Percentiles rank a stretch among this genome's conserved stretches.
phyloP scores from a whole-genome alignment of 2,113 vertebrate species.

The Notechis scutatus region DNA sequence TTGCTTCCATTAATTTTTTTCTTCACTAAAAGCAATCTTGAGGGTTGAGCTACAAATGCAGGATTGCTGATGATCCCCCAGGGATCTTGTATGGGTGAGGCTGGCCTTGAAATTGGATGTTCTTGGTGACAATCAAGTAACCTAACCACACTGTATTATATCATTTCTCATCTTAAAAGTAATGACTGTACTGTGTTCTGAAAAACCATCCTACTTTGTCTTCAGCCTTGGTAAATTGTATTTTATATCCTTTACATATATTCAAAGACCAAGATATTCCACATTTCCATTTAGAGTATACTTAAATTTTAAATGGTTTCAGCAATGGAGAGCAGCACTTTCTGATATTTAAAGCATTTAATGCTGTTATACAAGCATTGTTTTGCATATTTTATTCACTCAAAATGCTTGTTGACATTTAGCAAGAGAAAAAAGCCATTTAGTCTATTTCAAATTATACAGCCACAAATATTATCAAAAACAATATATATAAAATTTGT shows the following conservation, averaged over 20 bases:
- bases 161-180: background rate
- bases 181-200: background rate
- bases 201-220: background rate
- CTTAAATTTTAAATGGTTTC: constrained; percentile 30
- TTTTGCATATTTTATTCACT: constrained; percentile 32
- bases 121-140: background rate
- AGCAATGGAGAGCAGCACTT: constrained; percentile 27
- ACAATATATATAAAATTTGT: background rate
- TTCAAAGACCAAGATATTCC: background rate
- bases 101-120: background rate
- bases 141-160: background rate
- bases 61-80: background rate
- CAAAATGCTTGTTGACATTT: constrained; percentile 34
- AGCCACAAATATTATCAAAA: constrained; percentile 18
- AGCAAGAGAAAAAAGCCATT: constrained; percentile 23
- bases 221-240: background rate
- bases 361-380: constrained; percentile 27
- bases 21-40: background rate
- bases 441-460: constrained; percentile 28
- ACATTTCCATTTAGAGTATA: constrained; percentile 19
- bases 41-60: background rate
- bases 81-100: background rate
- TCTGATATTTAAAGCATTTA: constrained; percentile 33
- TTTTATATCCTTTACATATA: background rate
- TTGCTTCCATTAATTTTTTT: background rate